Conservation (phyloP, 2,797 vertebrate genomes). For the Kryptolebias ocellatus region DNA sequence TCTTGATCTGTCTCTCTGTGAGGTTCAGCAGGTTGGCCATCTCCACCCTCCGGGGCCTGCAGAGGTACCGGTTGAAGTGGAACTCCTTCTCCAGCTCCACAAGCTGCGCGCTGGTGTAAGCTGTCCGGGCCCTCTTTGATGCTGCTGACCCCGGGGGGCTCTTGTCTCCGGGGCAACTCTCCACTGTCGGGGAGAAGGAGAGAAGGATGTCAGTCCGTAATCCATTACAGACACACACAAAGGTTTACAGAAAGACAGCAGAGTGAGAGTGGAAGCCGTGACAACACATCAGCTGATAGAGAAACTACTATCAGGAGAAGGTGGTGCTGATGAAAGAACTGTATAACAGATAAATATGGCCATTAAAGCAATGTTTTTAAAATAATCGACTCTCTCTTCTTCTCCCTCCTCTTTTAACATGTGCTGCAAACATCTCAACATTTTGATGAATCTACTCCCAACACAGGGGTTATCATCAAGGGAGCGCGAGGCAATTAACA, state of each 20-base stretch:
- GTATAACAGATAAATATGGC: constrained; percentile 46
- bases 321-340: constrained; percentile 20
- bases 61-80: constrained; percentile 99
- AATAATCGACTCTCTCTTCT: constrained; percentile 5
- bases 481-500: constrained; percentile 53
- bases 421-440: constrained; percentile 31
- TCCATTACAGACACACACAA: constrained; percentile 50
- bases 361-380: constrained; percentile 29
- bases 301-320: constrained; percentile 35
- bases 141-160: constrained; percentile 93
- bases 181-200: constrained; percentile 88
- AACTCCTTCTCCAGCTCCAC: constrained; percentile 99
- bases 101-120: constrained; percentile 98
- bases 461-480: constrained; percentile 46
- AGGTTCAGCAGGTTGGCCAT: constrained; percentile 98
- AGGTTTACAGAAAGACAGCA: constrained; percentile 31
- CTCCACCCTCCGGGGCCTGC: constrained; percentile 93
- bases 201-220: constrained; percentile 69
- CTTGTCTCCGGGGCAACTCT: constrained; percentile 96
- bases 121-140: constrained; percentile 95
- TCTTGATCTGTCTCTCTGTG: constrained; percentile 99
- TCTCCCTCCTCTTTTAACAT: neutral
- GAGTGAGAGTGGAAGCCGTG: constrained; percentile 63
- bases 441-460: constrained; percentile 46
- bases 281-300: constrained; percentile 59